phyloP scores from a whole-genome alignment of 2,797 vertebrate genomes.

The Paguma larvata region DNA sequence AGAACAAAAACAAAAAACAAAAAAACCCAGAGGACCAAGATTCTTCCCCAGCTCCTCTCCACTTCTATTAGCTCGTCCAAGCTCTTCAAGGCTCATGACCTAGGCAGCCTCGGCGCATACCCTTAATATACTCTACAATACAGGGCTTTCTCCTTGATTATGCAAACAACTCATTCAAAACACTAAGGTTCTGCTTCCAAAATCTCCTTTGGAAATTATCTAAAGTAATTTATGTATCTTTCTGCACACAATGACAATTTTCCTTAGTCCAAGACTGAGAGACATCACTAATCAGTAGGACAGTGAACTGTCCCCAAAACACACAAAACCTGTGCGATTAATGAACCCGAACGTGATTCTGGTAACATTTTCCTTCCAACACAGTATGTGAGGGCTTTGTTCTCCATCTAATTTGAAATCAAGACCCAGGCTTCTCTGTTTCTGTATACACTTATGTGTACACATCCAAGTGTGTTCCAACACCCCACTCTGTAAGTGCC shows the following conservation, averaged over 20 bases:
- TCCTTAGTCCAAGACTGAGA: background rate
- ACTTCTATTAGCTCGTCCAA: background rate
- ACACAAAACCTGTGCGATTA: background rate
- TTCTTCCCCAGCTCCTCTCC: background rate
- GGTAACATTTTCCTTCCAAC: background rate
- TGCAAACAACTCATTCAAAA: background rate
- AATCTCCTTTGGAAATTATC: background rate
- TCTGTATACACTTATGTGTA: background rate
- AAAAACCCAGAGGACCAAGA: background rate
- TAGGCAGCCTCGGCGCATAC: background rate
- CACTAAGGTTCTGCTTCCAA: background rate
- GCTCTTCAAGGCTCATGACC: background rate
- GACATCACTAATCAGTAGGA: background rate
- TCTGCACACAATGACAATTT: background rate
- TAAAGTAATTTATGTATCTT: background rate
- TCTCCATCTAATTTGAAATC: conserved; percentile 5
- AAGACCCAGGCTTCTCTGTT: background rate
- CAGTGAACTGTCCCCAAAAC: background rate
- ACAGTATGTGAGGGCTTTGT: background rate
- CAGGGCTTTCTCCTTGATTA: background rate
- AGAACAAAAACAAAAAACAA: background rate
- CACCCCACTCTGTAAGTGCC: background rate
- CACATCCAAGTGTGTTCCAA: background rate
- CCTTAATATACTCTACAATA: background rate
- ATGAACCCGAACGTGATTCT: background rate